Evolutionary conservation across 2,113 vertebrate species (phyloP), one percentile per base, ranked within the genome.

Genomic region (Nipponia nippon): DNA sequence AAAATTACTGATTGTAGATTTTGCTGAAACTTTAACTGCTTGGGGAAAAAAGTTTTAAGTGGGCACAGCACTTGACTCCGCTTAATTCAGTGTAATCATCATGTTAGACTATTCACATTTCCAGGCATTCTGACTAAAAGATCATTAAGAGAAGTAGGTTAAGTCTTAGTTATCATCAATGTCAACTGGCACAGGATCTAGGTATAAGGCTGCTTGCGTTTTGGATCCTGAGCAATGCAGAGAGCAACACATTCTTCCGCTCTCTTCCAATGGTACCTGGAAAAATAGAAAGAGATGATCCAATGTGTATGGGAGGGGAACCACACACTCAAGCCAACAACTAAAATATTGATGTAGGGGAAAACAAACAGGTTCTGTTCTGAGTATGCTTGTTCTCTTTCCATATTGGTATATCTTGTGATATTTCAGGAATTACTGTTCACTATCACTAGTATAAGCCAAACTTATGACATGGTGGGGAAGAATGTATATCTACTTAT

Each of bases 251-350:
- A 99, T n/a, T 97, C 98, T 52, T 98, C 96, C 40, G 95, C 84
- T 95, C 99, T 98, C 63, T 98, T 98, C 99, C 99, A 99, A 87
- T 50, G 44, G 69, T 99, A 99, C 96, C 99, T 99, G 86, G 56
- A 66, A 91, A 91, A 94, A 95, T 10, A 61, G 13, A 81, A 32
- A 78, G 17, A 89, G 18, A 18, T 36, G 25, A 65, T 42, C 13
- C 32, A 69, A 3, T 40, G 18, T 26, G 2, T n/a, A 13, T 17
- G 8, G 13, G 32, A 6, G 23, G 26, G 25, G 3, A 53, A 46
- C 12, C 16, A 52, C 46, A 34, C 9, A 23, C 16, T 71, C 27
- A 77, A 73, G 80, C 9, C 26, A 78, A 66, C 16, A 70, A 50
- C 5, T 34, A 17, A 58, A 67, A 67, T 10, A 55, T 10, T 23